phyloP scores from a whole-genome alignment of 2,113 vertebrate species.

The Lampris incognitus region DNA sequence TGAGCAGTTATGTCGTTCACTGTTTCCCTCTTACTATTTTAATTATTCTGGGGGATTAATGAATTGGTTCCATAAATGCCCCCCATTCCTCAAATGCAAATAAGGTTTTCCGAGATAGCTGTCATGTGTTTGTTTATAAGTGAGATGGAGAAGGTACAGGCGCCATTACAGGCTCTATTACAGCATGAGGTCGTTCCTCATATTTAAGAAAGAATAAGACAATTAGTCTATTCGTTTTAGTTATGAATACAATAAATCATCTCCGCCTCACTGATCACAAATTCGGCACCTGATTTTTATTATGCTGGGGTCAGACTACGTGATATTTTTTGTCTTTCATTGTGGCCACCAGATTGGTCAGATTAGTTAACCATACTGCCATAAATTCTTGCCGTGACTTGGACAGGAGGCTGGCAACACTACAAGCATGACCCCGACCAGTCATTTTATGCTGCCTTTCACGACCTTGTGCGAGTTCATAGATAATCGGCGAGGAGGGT shows the following conservation, averaged over 20 bases:
- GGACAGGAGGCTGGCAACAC: no score
- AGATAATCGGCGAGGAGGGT: no score
- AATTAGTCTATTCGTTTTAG: neutral
- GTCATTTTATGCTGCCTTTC: no score
- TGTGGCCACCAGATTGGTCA: neutral
- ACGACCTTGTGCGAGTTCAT: no score
- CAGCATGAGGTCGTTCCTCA: neutral
- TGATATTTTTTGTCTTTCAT: no score
- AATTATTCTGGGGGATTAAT: slow-evolving; percentile 6
- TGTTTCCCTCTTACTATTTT: neutral
- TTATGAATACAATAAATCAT: no score
- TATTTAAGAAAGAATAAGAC: neutral
- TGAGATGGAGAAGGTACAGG: slow-evolving; percentile 21
- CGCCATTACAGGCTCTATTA: neutral
- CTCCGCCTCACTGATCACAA: no score
- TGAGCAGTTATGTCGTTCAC: slow-evolving; percentile 19
- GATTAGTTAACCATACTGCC: neutral
- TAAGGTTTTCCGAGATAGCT: neutral
- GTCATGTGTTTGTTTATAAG: slow-evolving; percentile 16
- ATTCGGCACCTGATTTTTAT: no score
- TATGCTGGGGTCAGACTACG: no score
- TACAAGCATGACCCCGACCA: no score
- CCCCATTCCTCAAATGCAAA: slow-evolving; percentile 4
- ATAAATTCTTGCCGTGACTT: neutral
- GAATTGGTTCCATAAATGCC: slow-evolving; percentile 6